Percentiles rank a stretch among this genome's conserved stretches.
These are phyloP conservation scores for Oscheius sp. DNA, from an alignment of 2,888 invertebrate species.

Conservation along the genomic window DNA sequence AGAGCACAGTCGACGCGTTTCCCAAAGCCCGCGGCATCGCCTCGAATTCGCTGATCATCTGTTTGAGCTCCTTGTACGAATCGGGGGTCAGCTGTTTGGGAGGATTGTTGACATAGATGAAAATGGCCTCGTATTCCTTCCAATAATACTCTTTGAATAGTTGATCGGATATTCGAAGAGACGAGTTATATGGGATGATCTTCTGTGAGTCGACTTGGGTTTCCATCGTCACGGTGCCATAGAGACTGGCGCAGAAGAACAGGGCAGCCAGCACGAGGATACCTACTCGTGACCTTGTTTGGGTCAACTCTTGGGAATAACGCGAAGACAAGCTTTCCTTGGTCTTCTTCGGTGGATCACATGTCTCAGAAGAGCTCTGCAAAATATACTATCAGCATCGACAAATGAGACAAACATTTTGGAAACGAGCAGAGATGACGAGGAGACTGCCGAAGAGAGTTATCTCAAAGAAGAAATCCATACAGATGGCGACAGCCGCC, in stretches of 20 bases:
- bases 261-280: conserved; percentile 18
- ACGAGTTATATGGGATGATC: conserved; percentile 45
- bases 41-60: conserved; percentile 47
- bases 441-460: conserved; percentile 43
- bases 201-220: conserved; percentile 42
- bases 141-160: conserved; percentile 42
- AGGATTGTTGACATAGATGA: conserved; percentile 44
- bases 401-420: conserved; percentile 12
- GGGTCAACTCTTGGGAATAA: conserved; percentile 33
- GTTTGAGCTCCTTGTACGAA: conserved; percentile 17
- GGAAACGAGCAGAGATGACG: conserved; percentile 36
- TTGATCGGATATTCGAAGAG: conserved; percentile 36
- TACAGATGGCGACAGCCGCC: conserved; percentile 43
- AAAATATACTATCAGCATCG: background rate
- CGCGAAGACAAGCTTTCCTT: background rate
- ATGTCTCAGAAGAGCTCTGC: background rate
- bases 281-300: conserved; percentile 4
- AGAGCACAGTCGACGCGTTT: conserved; percentile 41
- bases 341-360: background rate
- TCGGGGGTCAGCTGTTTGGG: conserved; percentile 31
- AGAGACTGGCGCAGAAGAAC: conserved; percentile 37
- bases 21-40: conserved; percentile 40
- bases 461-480: conserved; percentile 48
- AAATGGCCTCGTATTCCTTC: conserved; percentile 48
- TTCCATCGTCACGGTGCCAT: conserved; percentile 38